Evolutionary conservation across 2,113 vertebrate species (phyloP).

Genomic region (Blennius ocellaris): DNA sequence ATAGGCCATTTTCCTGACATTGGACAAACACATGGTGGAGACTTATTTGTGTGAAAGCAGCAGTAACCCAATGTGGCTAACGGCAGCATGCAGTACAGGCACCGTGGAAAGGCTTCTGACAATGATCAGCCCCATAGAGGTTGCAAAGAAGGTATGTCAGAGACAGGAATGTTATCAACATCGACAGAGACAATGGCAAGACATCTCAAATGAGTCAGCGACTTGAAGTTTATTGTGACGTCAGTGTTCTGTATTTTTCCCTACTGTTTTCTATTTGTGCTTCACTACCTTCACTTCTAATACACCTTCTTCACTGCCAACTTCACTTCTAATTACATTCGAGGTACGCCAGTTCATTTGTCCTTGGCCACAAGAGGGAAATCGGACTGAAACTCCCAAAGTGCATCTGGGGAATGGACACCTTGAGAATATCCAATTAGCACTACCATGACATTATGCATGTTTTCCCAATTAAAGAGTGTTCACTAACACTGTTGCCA

Average conservation of each 20-base stretch:
- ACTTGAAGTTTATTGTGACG: neutral
- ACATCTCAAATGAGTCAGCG: neutral
- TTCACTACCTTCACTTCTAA: neutral
- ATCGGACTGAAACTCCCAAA: conserved; percentile 28
- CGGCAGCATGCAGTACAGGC: conserved; percentile 52
- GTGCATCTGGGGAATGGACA: conserved; percentile 26
- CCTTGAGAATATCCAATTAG: conserved; percentile 52
- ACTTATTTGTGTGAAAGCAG: conserved; percentile 64
- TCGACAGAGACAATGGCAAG: conserved; percentile 1
- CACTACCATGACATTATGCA: neutral
- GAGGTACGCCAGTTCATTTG: conserved; percentile 23
- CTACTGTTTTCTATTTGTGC: neutral
- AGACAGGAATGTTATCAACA: neutral
- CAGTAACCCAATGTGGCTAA: conserved; percentile 31
- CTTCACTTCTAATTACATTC: conserved; percentile 29
- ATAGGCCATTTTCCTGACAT: conserved; percentile 67
- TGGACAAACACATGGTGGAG: conserved; percentile 48
- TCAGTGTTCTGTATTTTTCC: neutral
- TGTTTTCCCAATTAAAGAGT: conserved; percentile 37
- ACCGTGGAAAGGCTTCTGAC: conserved; percentile 57
- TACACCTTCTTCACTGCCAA: conserved; percentile 19
- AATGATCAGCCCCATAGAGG: conserved; percentile 60
- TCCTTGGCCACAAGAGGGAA: neutral
- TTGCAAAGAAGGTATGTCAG: conserved; percentile 75
- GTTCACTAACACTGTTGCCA: conserved; percentile 22